Percentiles rank a stretch among this genome's conserved stretches.
phyloP scores from a whole-genome alignment of 2,797 vertebrate species.

The Sandelia bainsii region DNA sequence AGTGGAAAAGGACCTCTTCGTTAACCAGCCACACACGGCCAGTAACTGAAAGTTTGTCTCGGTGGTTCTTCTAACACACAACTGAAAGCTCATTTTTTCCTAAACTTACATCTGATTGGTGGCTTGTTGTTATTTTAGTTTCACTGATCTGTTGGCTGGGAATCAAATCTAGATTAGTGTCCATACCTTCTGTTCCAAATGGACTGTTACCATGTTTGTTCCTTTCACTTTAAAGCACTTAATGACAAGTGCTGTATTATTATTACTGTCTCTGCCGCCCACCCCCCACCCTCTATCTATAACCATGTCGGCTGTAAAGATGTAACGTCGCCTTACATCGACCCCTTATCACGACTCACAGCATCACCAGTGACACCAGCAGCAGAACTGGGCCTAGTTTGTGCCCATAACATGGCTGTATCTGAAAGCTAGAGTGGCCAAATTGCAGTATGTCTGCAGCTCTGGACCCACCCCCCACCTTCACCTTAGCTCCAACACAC shows the following conservation, averaged over 20 bases:
- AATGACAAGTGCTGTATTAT: conserved; percentile 55
- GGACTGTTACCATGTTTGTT: conserved; percentile 62
- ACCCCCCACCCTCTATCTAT: not conserved
- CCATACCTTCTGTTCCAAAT: conserved; percentile 28
- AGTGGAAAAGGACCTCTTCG: conserved; percentile 32
- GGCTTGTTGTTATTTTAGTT: conserved; percentile 58
- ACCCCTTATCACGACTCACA: conserved; percentile 11
- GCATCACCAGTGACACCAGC: conserved; percentile 33
- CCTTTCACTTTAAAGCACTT: conserved; percentile 60
- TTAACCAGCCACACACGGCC: not conserved
- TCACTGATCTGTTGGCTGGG: conserved; percentile 42
- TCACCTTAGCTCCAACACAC: not conserved
- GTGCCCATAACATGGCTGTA: conserved; percentile 10
- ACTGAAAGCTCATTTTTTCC: conserved; percentile 47
- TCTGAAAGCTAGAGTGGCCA: conserved; percentile 41
- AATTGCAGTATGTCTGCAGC: conserved; percentile 25
- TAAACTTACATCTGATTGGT: conserved; percentile 42
- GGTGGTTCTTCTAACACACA: conserved; percentile 45
- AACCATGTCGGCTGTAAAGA: conserved; percentile 33
- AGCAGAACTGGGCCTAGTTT: conserved; percentile 7
- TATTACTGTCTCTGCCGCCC: conserved; percentile 12
- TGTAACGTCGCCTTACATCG: conserved; percentile 47
- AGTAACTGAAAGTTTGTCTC: conserved; percentile 6
- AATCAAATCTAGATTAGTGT: conserved; percentile 27
- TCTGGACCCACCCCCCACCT: not conserved